Base-by-base conservation (phyloP, 2,797 vertebrate genomes). In the Sebastolobus altivelis region DNA sequence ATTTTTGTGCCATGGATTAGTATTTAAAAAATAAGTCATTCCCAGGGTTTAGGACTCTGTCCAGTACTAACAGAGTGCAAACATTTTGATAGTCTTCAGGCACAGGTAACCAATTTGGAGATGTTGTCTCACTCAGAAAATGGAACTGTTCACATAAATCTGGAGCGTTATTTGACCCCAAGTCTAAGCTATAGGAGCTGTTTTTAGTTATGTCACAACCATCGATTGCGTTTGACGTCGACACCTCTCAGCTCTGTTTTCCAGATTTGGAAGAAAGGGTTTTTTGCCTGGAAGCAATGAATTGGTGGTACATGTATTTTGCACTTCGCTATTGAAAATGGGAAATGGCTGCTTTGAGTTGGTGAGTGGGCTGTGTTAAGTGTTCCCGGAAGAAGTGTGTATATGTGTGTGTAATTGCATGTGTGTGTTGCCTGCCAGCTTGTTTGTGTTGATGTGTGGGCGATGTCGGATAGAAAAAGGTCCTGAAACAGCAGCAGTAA, bases 401-500 rank as follows among this genome's bases (percentile, higher is more conserved):
- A 31, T 83, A 68, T 73, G 68, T 81, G 78, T 67, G 76, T 27
- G 49, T 78, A 37, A 62, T 54, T 73, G 58, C 33, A 33, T 71
- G 79, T 78, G 63, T 82, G 71, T 82, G 73, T 77, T 77, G 75
- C 43, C 70, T 89, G 83, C 75, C 68, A 86, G 88, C 76, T 63
- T 91, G 84, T 89, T 87, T 92, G 88, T 87, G 86, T 82, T 86
- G 43, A 68, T 85, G 87, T 88, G 91, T 93, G 90, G 88, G 90
- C 85, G 93, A 87, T 79, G 69, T 10, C 90, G 88, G 89, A 93
- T 65, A 76, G 87, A 94, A 81, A 87, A 83, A 81, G 87, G 82
- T 88, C 90, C 91, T 89, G 82, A 91, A 93, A 93, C 86, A 79
- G 88, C 92, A 89, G 85, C 85, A 87, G 89, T 90, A 90, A 91